Percentiles rank a stretch among this genome's conserved stretches.
These are phyloP conservation scores for Bombyx huttoni DNA, from an alignment of 2,888 invertebrate species.

Conservation along the genomic window DNA sequence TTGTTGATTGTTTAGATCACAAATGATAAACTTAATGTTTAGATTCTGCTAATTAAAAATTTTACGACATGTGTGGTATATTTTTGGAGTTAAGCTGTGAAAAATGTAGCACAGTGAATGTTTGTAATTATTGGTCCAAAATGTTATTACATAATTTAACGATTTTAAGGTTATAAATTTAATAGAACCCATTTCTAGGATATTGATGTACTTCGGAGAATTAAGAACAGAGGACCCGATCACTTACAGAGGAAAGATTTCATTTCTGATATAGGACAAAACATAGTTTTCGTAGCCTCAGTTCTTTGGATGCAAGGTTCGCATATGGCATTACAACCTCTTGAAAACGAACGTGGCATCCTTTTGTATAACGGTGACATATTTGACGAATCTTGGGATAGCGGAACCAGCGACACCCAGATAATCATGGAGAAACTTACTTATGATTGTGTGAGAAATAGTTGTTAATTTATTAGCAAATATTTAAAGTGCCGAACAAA, in stretches of 20 bases:
- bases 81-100: constrained; percentile 50
- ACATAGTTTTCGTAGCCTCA: constrained; percentile 56
- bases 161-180: constrained; percentile 6
- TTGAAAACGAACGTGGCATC: constrained; percentile 71
- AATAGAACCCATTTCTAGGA: constrained; percentile 31
- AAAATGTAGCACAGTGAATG: constrained; percentile 14
- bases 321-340: constrained; percentile 77
- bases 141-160: constrained; percentile 2
- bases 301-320: constrained; percentile 91
- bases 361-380: constrained; percentile 93
- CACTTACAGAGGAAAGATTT: constrained; percentile 23
- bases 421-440: constrained; percentile 51
- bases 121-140: constrained; percentile 8
- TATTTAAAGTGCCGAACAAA: too few relatives aligned
- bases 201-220: constrained; percentile 35
- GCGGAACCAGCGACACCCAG: constrained; percentile 63
- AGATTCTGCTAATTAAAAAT: too few relatives aligned
- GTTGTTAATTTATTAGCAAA: too few relatives aligned
- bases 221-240: constrained; percentile 75
- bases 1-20: too few relatives aligned
- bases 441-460: constrained; percentile 13
- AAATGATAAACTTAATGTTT: too few relatives aligned
- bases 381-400: constrained; percentile 68
- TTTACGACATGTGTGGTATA: constrained; percentile 64
- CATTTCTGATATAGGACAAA: constrained; percentile 14